Base-by-base conservation (phyloP, 2,113 vertebrate genomes). In the Ammodytes dubius region DNA sequence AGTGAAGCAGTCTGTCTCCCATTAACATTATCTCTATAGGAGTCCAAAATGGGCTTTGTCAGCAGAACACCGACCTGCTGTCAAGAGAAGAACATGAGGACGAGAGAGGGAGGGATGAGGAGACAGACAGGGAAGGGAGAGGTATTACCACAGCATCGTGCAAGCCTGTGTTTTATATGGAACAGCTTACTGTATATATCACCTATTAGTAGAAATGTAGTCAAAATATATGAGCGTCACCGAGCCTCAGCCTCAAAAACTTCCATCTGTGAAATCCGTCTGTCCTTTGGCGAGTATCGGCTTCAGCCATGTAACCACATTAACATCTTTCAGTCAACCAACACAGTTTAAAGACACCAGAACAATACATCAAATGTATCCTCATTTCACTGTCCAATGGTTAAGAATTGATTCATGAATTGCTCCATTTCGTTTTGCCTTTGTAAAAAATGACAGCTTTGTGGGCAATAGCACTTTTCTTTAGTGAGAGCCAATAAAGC, bases 1-100 rank as follows among this genome's bases (percentile, higher is more conserved):
- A 71, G 79, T 70, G 75, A 72, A 63, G 77, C 63, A 69, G 69
- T 82, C 87, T 91, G 88, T 88, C 88, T 92, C 60, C 73, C 56
- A 87, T 89, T 88, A 92, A 84, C 80, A 78, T 88, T 87, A 87
- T 87, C 82, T 90, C 91, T 49, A 78, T 65, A 58, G 83, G 88
- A 92, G 80, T 63, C 76, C 79, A 64, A 82, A 90, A 89, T 61
- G 69, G 64, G 66, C 88, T 66, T 47, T 80, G 91, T 90, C 92
- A 89, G 87, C 85, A 88, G 74, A 89, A 91, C 87, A 81, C 45
- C 64, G 56, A 49, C 80, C 77, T 84, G 74, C 77, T 81, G 86
- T 87, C 79, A 84, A 8, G 80, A 85, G 61, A 45, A 81, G 80
- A 91, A 89, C 45, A 43, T 61, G 74, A 54, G 83, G 75, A 77